Base-by-base conservation (phyloP, 2,888 invertebrate genomes). In the Hirtodrosophila confusa region DNA sequence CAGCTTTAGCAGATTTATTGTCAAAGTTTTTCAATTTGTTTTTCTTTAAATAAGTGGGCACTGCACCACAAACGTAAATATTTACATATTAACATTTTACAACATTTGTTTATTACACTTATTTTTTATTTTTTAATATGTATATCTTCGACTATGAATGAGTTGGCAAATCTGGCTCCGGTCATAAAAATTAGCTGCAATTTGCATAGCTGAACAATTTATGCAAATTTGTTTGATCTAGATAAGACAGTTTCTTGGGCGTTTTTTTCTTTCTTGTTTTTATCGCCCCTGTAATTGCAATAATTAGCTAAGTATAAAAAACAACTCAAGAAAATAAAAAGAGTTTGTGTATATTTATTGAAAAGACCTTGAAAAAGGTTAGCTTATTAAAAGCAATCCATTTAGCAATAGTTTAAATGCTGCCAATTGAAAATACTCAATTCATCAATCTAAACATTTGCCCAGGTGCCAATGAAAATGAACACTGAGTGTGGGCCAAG, bases 181-280 rank as follows among this genome's bases (percentile, higher is more conserved):
- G 54, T 70, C 76, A 82, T 82, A 87, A 72, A 87, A 82, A 87
- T 82, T 82, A 85, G 82, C 61, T 62, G 68, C 76, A 62, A 82
- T 82, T 82, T 87, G 78, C 82, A 87, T 87, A 82, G 87, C 73
- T 78, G 80, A 53, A 78, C 73, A 85, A 69, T 86, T 84, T 87
- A 82, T 87, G 82, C 82, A 87, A 87, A 82, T 78, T 17, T 61
- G 51, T 41, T 63, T 58, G 78, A 82, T 86, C 87, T 62, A 65
- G 82, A 86, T 82, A 75, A 78, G 69, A 80, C 65, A 64, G 58
- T 71, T 54, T 58, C 77, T 79, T 77, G 75, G 64, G 75, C 63
- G 67, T 62, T 65, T 67, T 51, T 72, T 35, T 37, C 51, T 54
- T 56, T 49, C 27, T 51, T 36, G 44, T 62, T 75, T 75, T 75